A percentile compares a stretch with the other conserved stretches of the same genome.
These are phyloP conservation scores for Caenorhabditis sp. DNA, from an alignment of 2,888 invertebrate species.

Conservation along the genomic window DNA sequence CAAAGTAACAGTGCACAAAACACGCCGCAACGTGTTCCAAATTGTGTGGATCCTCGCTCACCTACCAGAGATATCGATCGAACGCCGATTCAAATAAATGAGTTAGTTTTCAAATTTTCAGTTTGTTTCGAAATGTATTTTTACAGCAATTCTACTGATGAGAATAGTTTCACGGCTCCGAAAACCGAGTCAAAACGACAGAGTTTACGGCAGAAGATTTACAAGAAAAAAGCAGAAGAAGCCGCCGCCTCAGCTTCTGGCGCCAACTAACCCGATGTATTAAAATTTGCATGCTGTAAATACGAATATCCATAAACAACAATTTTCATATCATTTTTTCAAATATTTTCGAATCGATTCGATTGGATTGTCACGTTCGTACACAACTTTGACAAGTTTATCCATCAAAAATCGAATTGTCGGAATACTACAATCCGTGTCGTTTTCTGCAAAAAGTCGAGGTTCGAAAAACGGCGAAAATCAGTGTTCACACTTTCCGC, in stretches of 20 bases:
- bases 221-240: constrained; percentile 13
- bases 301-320: neutral
- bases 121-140: constrained; percentile 1
- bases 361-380: neutral
- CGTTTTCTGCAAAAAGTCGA: neutral
- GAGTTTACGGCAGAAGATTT: constrained; percentile 37
- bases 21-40: constrained; percentile 23
- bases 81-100: constrained; percentile 48
- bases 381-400: neutral
- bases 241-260: neutral
- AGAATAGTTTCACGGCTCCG: neutral
- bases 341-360: neutral
- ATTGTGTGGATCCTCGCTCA: constrained; percentile 49
- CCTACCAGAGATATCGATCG: constrained; percentile 47
- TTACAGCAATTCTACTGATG: neutral
- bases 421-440: neutral
- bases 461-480: no score
- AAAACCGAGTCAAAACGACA: constrained; percentile 8
- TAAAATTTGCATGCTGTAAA: neutral
- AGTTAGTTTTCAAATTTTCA: constrained; percentile 18
- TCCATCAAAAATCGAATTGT: neutral
- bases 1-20: constrained; percentile 5
- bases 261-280: neutral
- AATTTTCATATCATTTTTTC: neutral
- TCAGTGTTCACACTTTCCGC: no score